These are phyloP conservation scores for Hemitrygon akajei DNA, from an alignment of 2,797 vertebrate genomes.

Conservation along the genomic window DNA sequence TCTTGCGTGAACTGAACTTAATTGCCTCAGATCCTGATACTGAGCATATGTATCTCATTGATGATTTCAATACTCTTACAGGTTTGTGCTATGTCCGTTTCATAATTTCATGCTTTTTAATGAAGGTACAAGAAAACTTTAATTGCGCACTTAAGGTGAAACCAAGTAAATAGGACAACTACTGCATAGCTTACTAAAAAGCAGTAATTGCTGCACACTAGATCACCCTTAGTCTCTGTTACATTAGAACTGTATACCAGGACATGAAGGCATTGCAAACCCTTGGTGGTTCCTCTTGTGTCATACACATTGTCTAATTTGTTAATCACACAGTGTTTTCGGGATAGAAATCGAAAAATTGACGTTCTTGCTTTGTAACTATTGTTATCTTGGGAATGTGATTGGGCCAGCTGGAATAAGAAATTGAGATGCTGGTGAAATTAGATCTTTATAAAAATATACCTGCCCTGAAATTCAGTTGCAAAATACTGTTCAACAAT, in stretches of 20 bases:
- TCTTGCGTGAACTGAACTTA: slow-evolving; percentile 75
- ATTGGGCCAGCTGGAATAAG: neutral
- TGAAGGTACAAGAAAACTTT: neutral
- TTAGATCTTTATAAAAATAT: neutral
- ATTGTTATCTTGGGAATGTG: neutral
- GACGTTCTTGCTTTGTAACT: neutral
- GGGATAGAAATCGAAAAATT: neutral
- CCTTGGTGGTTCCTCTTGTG: neutral
- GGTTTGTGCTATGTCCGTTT: slow-evolving; percentile 53
- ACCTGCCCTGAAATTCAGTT: too few relatives aligned
- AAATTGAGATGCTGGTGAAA: neutral
- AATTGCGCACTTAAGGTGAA: neutral
- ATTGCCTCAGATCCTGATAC: slow-evolving; percentile 84
- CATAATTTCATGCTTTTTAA: neutral
- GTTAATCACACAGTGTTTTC: neutral
- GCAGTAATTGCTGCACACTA: neutral
- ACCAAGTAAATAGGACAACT: neutral
- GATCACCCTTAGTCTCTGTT: neutral
- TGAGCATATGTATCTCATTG: slow-evolving; percentile 84
- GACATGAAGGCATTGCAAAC: neutral
- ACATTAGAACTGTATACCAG: neutral
- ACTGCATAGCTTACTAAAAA: neutral
- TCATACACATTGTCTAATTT: neutral
- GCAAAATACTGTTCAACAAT: too few relatives aligned
- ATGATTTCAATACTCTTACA: slow-evolving; percentile 83